Base-by-base conservation (phyloP, 2,888 invertebrate species). In the Cerceris rybyensis region DNA sequence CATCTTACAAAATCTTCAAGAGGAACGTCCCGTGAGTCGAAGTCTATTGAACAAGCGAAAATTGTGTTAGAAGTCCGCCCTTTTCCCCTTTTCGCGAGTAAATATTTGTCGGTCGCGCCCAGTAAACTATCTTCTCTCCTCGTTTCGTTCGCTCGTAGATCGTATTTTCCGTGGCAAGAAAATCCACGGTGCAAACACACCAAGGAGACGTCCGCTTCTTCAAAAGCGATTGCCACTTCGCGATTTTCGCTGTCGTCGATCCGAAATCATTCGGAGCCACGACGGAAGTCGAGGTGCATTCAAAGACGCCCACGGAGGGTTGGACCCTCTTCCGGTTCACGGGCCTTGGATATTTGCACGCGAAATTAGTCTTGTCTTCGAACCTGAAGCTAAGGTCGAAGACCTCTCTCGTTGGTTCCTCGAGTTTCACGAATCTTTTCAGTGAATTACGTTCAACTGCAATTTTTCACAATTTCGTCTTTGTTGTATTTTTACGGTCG, bases 101-200 rank as follows among this genome's bases (percentile, higher is more conserved):
- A 83, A 83, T 83, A 81, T 83, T 83, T 83, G 81, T 60, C n/a
- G 70, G 60, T 46, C 59, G 67, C 70, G 59, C 50, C 55, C 50
- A 7, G 8, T 55, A 28, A 70, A 43, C 54, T 61, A 16, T 67
- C 75, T 64, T 61, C 54, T 28, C 68, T 71, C 8, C 43, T 60
- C 46, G 7, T 43, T 52, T 54, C 67, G 42, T n/a, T 70, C 46
- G 58, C 50, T 65, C 70, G 70, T 63, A 54, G 28, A 41, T 9
- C 17, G 63, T 50, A 74, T 73, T 82, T 64, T 58, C 46, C 59
- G 49, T 57, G 65, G 58, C 73, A 71, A 65, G 80, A 59, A 74
- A 75, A 83, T 81, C 83, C 49, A 63, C 57, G 55, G 13, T 41
- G 81, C 75, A 81, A 81, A 80, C 78, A 80, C 43, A 28, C 28